These are phyloP conservation scores for Platygyra sinensis DNA, from an alignment of 64 coral and sea anemone species.

Conservation along the genomic window DNA sequence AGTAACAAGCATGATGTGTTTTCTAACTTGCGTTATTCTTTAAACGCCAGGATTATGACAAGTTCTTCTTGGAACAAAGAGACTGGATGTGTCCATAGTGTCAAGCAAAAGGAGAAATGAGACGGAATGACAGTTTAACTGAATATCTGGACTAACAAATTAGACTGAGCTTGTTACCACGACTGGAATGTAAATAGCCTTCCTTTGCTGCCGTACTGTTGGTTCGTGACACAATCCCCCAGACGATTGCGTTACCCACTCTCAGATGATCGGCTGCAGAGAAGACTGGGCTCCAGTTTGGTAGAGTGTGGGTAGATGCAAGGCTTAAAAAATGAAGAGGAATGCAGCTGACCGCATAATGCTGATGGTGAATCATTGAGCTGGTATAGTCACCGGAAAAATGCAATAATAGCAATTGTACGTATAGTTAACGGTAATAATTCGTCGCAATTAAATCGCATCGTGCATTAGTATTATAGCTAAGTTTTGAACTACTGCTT, in stretches of 20 bases:
- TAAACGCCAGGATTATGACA: neutral
- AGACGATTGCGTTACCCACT: neutral
- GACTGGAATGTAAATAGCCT: neutral
- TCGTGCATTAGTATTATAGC: too few relatives aligned
- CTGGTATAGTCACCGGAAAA: neutral
- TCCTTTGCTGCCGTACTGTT: neutral
- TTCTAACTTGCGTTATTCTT: neutral
- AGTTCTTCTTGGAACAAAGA: neutral
- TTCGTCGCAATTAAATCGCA: neutral
- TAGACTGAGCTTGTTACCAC: neutral
- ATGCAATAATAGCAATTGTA: neutral
- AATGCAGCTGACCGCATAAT: neutral
- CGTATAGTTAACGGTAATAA: neutral
- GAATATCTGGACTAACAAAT: neutral
- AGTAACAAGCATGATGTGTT: neutral
- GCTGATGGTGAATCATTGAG: neutral
- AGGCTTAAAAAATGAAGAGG: neutral
- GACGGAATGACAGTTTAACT: neutral
- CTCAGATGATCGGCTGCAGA: neutral
- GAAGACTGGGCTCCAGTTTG: neutral
- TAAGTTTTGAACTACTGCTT: too few relatives aligned
- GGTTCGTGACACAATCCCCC: neutral
- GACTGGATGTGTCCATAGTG: neutral
- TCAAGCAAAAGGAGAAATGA: neutral
- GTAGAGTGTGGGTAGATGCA: neutral